Evolutionary conservation across 2,113 vertebrate genomes (phyloP).

Genomic region (Colinus virginianus): DNA sequence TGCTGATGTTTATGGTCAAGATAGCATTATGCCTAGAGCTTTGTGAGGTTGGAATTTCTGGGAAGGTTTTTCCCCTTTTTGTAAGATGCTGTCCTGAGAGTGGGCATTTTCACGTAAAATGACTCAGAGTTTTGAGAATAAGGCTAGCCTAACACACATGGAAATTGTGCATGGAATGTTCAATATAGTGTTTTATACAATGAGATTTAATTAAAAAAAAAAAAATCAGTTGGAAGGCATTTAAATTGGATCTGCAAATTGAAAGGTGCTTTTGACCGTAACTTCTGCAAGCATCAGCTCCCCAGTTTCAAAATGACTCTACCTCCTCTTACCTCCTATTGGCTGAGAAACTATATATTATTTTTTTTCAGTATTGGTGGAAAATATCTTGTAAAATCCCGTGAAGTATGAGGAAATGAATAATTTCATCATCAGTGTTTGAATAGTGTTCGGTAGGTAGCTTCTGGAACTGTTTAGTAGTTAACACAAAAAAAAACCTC

Average conservation of each 20-base stretch:
- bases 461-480: not conserved
- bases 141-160: not conserved
- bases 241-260: not conserved
- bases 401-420: not conserved
- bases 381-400: not conserved
- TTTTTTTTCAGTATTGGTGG: no score
- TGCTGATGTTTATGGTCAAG: not conserved
- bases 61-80: not conserved
- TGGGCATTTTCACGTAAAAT: not conserved
- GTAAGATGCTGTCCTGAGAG: not conserved
- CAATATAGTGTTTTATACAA: not conserved
- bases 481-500: not conserved
- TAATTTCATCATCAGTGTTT: not conserved
- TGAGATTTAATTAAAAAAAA: not conserved
- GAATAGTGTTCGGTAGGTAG: not conserved
- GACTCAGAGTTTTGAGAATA: not conserved
- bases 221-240: not conserved
- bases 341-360: not conserved
- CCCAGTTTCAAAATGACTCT: not conserved
- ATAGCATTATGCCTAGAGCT: accelerated
- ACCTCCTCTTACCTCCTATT: not conserved
- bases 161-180: not conserved
- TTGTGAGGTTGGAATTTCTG: not conserved
- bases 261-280: not conserved
- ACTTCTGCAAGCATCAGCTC: not conserved